Evolutionary conservation across 2,113 vertebrate species (phyloP).

Genomic region (Microcebus jonahi): DNA sequence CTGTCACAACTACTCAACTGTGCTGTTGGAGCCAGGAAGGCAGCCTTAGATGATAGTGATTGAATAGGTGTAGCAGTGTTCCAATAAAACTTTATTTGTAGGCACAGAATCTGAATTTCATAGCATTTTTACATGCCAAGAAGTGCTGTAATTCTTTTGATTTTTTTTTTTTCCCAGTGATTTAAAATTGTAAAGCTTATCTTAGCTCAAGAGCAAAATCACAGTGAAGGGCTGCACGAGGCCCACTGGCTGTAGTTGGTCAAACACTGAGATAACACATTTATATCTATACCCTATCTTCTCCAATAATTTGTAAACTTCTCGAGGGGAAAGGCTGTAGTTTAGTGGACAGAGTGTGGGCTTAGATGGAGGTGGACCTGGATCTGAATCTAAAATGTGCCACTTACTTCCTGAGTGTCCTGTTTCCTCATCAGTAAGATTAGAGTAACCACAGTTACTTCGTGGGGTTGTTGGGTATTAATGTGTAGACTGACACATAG

Average conservation of each 20-base stretch:
- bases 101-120: background rate
- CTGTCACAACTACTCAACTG: background rate
- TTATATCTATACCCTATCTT: background rate
- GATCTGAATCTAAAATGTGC: background rate
- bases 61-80: background rate
- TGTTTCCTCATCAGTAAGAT: slow-evolving; percentile 22
- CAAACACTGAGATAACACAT: rapidly evolving
- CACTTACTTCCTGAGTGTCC: slow-evolving; percentile 32
- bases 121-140: background rate
- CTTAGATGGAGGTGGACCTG: background rate
- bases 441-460: background rate
- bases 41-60: background rate
- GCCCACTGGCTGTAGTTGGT: background rate
- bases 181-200: background rate
- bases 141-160: background rate
- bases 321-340: background rate
- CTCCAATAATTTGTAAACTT: background rate
- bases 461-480: background rate
- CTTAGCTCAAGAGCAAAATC: background rate
- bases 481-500: background rate
- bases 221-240: background rate
- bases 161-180: background rate
- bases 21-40: background rate
- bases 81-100: background rate
- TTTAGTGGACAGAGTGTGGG: background rate